Evolutionary conservation across 2,888 invertebrate genomes (phyloP).

Genomic region (Drosophila acutilabella): DNA sequence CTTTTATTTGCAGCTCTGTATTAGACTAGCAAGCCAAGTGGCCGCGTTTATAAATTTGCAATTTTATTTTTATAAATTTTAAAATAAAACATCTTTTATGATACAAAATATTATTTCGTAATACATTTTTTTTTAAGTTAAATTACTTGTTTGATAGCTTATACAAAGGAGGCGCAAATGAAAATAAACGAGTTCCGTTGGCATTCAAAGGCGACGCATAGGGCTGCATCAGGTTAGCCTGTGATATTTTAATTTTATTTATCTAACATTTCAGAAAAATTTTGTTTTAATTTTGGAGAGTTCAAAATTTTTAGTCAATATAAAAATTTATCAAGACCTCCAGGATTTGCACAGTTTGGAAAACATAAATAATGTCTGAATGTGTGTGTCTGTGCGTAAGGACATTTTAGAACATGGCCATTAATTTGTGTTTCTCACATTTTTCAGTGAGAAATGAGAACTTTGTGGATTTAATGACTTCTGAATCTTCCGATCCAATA

Average conservation of each 20-base stretch:
- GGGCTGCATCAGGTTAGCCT: conserved; percentile 41
- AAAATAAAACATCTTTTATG: not conserved
- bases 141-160: not conserved
- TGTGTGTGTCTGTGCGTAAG: conserved; percentile 23
- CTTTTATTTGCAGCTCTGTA: conserved; percentile 9
- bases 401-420: not conserved
- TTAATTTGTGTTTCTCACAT: not conserved
- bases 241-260: conserved; percentile 19
- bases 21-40: conserved; percentile 16
- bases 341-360: conserved; percentile 5
- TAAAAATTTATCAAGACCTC: not conserved
- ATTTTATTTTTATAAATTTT: conserved; percentile 4
- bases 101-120: not conserved
- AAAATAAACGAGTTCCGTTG: conserved; percentile 34
- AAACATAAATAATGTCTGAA: conserved; percentile 18
- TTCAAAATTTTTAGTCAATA: conserved; percentile 40
- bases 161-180: conserved; percentile 7
- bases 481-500: not conserved
- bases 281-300: conserved; percentile 25
- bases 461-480: conserved; percentile 6
- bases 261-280: conserved; percentile 12
- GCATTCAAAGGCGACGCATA: conserved; percentile 27
- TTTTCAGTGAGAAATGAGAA: conserved; percentile 17
- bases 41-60: conserved; percentile 34
- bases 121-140: not conserved